Evolutionary conservation across 1,140 invertebrate species (phyloP), one percentile per base, ranked within the genome.

Genomic region (Temnothorax longispinosus): DNA sequence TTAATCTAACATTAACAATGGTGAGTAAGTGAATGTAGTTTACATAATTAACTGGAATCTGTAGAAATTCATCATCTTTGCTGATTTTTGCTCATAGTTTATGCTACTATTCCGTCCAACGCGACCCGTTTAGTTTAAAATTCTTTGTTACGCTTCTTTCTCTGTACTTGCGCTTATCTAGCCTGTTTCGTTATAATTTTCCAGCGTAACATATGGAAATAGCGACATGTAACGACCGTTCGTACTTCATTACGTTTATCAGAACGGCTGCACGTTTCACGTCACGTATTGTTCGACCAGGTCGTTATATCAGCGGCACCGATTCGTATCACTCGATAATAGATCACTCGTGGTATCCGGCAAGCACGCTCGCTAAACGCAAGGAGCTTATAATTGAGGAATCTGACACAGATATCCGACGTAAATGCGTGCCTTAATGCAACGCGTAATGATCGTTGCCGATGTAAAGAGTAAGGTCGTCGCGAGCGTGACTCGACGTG

Each of bases 381-480:
- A 67, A 47, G 58, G 67, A 72, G 76, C 27, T 18, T 11, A 21
- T 21, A 41, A 32, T 80, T 74, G 38, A 44, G 21, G 41, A 56
- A 44, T 62, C 52, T 67, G 38, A 76, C 71, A 86, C 27, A 44
- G 56, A 78, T 27, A 27, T 78, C 27, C 44, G 11, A 6, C 41
- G n/a, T 27, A 54, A 69, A 52, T 52, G 50, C 21, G 60, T 54
- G 44, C 8, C 41, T 84, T 82, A 67, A 32, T 77, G 75, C 85
- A 56, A 69, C 13, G 77, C 38, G 27, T 84, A 76, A 77, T 38
- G 47, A 18, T 85, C 44, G 54, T 77, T 21, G 18, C n/a, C 11
- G 27, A 27, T 27, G 62, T 71, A 91, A 91, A 91, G 82, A 86
- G 58, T 91, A 91, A 91, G 90, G 86, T 89, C 78, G 32, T 50